Evolutionary conservation across 1,140 invertebrate species (phyloP), one percentile per base, ranked within the genome.

Genomic region (Goniozus legneri): DNA sequence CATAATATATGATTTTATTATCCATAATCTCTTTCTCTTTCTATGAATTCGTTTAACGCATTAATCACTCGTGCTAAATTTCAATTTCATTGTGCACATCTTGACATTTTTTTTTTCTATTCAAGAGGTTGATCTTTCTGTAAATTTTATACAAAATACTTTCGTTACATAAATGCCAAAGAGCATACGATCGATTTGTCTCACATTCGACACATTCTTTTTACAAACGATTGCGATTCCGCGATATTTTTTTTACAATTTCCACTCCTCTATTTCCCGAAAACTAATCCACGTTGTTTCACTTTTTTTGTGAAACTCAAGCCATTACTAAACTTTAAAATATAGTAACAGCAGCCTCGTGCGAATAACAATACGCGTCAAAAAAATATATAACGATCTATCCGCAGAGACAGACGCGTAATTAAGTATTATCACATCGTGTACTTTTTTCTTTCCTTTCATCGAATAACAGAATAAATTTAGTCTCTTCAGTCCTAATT

Each of bases 361-460:
- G 44, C 20, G 41, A 40, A 53, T 43, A 30, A 54, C 43, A 46
- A 42, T 33, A 30, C 42, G 21, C 35, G 24, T 20, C 16, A 14
- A 33, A 21, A 33, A 32, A 20, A 36, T 37, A 41, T 47, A 33
- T 20, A 47, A 30, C 31, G 24, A 35, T 47, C 13, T 35, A 48
- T 38, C 27, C 44, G 33, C 38, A 32, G 27, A 34, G 16, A 50
- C 33, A 54, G 21, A 49, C 47, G 54, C 36, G 43, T 45, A 41
- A 47, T 51, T 21, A 32, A 52, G 27, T 51, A 49, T 58, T 60
- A 60, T 60, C 54, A 60, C 58, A 60, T 58, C 43, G 45, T 50
- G 36, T 54, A 48, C 42, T 54, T 27, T 27, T 27, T 10, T 27
- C 24, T 27, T 27, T 27, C 24, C 39, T 54, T 58, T 56, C 51